Evolutionary conservation across 2,113 vertebrate species (phyloP).

Genomic region (Typhlomys cinereus): DNA sequence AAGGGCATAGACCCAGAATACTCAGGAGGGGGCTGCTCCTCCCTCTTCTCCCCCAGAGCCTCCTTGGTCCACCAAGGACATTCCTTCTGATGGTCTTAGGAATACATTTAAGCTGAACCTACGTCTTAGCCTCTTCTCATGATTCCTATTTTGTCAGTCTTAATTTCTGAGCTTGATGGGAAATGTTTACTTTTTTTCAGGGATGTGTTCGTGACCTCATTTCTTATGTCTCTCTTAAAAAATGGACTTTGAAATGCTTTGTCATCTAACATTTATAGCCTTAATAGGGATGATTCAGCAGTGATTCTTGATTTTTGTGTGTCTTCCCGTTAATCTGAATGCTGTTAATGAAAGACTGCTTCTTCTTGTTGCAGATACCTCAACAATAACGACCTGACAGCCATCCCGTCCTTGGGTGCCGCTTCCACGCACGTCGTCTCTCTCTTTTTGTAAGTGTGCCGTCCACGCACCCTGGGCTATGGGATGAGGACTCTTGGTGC

Average conservation of each 20-base stretch:
- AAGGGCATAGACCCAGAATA: background rate
- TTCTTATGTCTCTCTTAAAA: background rate
- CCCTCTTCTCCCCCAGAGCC: background rate
- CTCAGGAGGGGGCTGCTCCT: background rate
- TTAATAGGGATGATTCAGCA: background rate
- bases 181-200: background rate
- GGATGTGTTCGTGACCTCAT: background rate
- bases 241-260: background rate
- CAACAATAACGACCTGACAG: conserved; percentile 93
- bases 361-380: conserved; percentile 89
- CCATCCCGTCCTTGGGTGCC: conserved; percentile 90
- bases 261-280: background rate
- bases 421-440: conserved; percentile 85
- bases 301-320: background rate
- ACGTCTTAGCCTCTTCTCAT: background rate
- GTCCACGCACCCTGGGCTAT: background rate
- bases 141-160: background rate
- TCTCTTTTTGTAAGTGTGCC: conserved; percentile 93
- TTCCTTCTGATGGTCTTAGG: background rate
- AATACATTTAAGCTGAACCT: background rate
- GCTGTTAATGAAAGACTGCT: background rate
- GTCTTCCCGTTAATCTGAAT: background rate
- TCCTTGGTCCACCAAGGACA: rapidly evolving
- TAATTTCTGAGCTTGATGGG: background rate
- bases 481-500: background rate